Evolutionary conservation across 2,113 vertebrate genomes (phyloP).

Genomic region (Bettongia penicillata): DNA sequence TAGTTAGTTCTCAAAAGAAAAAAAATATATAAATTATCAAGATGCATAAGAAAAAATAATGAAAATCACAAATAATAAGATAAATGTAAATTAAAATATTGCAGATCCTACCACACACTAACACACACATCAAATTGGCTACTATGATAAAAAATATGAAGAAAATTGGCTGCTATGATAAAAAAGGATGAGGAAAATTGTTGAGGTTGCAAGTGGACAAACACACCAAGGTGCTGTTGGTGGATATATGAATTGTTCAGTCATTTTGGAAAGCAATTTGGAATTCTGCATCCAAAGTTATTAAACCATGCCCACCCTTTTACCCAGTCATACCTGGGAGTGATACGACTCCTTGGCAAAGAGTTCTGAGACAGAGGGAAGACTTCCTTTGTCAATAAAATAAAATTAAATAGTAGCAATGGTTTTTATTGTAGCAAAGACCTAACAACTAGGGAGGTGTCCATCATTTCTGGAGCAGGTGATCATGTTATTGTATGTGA

Average conservation of each 20-base stretch:
- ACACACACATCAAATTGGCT: not conserved
- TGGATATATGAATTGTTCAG: not conserved
- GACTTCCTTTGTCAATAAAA: not conserved
- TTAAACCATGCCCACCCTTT: not conserved
- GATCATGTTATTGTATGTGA: not conserved
- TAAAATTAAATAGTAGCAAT: not conserved
- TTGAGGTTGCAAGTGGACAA: not conserved
- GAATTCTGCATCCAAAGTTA: not conserved
- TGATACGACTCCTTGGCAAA: not conserved
- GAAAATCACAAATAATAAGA: not conserved
- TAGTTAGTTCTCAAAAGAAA: not conserved
- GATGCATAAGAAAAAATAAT: not conserved
- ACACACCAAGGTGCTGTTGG: not conserved
- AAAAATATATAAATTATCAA: not conserved
- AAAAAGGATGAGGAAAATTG: not conserved
- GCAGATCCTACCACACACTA: not conserved
- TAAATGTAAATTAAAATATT: not conserved
- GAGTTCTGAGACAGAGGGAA: not conserved
- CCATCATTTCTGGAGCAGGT: not conserved
- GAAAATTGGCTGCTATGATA: not conserved
- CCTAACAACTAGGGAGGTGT: not conserved
- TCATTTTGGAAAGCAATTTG: not conserved
- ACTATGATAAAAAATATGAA: not conserved
- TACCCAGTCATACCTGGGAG: not conserved
- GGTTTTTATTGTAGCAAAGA: not conserved